Percentiles rank a stretch among this genome's conserved stretches.
phyloP scores from a whole-genome alignment of 2,888 invertebrate genomes.

The Melanargia galathea region DNA sequence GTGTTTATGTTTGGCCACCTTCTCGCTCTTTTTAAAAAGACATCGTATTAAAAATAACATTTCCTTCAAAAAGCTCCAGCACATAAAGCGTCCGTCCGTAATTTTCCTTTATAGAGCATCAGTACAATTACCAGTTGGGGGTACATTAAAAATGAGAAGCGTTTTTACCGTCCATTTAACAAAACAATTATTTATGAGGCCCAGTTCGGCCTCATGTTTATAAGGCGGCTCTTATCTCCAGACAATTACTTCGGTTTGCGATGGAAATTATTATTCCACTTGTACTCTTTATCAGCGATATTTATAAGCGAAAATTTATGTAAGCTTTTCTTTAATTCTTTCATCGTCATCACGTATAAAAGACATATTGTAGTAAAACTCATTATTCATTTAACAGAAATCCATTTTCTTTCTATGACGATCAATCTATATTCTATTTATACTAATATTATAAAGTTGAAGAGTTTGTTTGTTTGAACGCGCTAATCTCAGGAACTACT shows the following conservation, averaged over 20 bases:
- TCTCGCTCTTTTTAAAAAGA: no score
- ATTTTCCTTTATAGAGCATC: constrained; percentile 11
- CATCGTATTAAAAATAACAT: constrained; percentile 11
- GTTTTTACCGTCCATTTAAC: constrained; percentile 42
- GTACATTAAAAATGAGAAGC: constrained; percentile 34
- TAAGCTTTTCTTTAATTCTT: background rate
- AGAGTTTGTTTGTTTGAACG: no score
- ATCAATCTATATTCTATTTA: no score
- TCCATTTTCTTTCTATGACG: no score
- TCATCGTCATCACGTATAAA: no score
- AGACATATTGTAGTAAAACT: no score
- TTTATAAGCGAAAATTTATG: constrained; percentile 8
- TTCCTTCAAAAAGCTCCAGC: constrained; percentile 5
- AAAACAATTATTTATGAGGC: constrained; percentile 44
- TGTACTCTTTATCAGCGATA: constrained; percentile 27
- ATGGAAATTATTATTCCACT: constrained; percentile 46
- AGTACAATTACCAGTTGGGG: constrained; percentile 17
- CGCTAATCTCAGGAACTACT: no score
- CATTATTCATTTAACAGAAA: no score
- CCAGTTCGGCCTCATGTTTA: constrained; percentile 45
- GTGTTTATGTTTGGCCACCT: no score
- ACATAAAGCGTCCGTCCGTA: constrained; percentile 8
- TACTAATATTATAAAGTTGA: no score
- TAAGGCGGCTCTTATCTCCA: constrained; percentile 55
- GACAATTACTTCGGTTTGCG: constrained; percentile 61